Evolutionary conservation across 2,113 vertebrate genomes (phyloP).

Genomic region (Hippocampus guttulatus): DNA sequence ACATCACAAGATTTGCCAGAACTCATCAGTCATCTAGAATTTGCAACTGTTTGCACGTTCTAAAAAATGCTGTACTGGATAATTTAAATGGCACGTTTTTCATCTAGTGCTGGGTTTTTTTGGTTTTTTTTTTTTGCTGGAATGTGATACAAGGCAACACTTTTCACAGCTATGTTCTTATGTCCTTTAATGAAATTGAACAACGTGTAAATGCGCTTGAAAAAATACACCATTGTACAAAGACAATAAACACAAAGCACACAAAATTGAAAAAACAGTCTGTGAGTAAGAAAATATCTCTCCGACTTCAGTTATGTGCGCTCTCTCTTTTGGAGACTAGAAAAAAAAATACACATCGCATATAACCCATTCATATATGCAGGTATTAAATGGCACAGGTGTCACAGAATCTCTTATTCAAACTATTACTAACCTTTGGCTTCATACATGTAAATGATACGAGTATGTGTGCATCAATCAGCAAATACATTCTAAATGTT

Average conservation of each 20-base stretch:
- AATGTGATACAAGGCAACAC: constrained; percentile 85
- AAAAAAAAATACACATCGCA: neutral
- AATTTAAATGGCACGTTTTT: constrained; percentile 69
- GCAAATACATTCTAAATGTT: constrained; percentile 6
- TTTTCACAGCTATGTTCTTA: constrained; percentile 79
- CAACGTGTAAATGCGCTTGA: constrained; percentile 60
- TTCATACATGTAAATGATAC: constrained; percentile 4
- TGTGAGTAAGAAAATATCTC: constrained; percentile 38
- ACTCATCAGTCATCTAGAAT: neutral
- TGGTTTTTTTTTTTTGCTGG: constrained; percentile 73
- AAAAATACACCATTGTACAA: constrained; percentile 50
- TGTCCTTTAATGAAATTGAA: constrained; percentile 56
- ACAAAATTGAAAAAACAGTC: constrained; percentile 31
- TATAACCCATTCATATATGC: neutral
- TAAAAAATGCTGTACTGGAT: constrained; percentile 65
- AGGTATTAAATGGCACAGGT: neutral
- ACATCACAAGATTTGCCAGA: neutral
- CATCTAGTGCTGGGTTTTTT: constrained; percentile 70
- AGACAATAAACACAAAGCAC: constrained; percentile 60
- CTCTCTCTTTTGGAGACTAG: neutral
- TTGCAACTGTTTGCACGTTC: constrained; percentile 73
- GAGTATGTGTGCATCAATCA: constrained; percentile 5
- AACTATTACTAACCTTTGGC: neutral
- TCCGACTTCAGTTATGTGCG: neutral
- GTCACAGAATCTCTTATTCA: neutral